Percentiles rank a stretch among this genome's conserved stretches.
Evolutionary conservation across 2,888 invertebrate genomes (phyloP).

Genomic region (Pegoplata infirma): DNA sequence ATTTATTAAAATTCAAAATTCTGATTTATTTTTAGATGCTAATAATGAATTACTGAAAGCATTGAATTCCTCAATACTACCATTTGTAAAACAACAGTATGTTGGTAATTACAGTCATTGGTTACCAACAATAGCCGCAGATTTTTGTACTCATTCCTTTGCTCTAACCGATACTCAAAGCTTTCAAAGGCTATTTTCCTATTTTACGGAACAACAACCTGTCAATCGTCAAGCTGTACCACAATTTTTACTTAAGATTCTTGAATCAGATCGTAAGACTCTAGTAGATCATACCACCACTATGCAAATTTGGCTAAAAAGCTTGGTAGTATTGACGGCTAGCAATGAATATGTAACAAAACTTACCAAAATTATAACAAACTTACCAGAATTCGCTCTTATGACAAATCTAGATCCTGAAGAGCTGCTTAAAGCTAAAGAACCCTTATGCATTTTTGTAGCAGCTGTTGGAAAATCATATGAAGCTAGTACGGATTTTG

Average conservation of each 20-base stretch:
- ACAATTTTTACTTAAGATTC: constrained; percentile 69
- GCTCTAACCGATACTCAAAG: constrained; percentile 63
- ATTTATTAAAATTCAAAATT: constrained; percentile 67
- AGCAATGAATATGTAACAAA: constrained; percentile 72
- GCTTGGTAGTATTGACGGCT: constrained; percentile 73
- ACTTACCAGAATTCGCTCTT: constrained; percentile 70
- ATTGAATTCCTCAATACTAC: constrained; percentile 73
- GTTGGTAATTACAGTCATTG: constrained; percentile 70
- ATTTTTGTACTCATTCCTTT: constrained; percentile 70
- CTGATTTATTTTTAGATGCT: constrained; percentile 46
- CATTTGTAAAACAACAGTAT: constrained; percentile 73
- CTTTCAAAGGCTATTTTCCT: constrained; percentile 70
- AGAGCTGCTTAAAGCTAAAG: constrained; percentile 70
- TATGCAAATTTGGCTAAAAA: constrained; percentile 76
- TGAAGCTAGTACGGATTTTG: constrained; percentile 34
- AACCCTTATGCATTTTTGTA: constrained; percentile 75
- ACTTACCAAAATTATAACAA: constrained; percentile 69
- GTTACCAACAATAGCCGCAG: constrained; percentile 74
- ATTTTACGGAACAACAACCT: constrained; percentile 69
- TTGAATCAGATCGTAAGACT: constrained; percentile 66
- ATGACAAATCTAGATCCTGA: constrained; percentile 67
- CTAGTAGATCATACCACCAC: constrained; percentile 67
- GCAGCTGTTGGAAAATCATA: constrained; percentile 71
- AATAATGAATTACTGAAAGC: constrained; percentile 66
- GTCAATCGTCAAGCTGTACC: constrained; percentile 70